These are phyloP conservation scores for Trididemnum clinides DNA, from an alignment of 23 tunicate species.

Conservation along the genomic window DNA sequence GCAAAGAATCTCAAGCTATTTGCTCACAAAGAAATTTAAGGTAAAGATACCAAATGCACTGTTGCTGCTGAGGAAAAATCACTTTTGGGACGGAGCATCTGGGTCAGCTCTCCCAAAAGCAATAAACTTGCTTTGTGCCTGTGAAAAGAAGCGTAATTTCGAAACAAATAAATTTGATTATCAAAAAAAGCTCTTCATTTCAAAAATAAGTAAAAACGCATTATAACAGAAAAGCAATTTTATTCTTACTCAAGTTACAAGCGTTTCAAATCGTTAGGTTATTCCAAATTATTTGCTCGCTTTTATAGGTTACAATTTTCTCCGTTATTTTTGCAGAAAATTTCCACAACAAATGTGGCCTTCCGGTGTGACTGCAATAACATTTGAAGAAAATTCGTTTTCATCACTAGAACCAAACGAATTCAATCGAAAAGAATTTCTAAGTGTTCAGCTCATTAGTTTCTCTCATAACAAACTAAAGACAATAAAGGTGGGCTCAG, in stretches of 20 bases:
- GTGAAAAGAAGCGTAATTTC: too few species aligned
- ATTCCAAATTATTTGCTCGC: too few species aligned
- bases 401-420: neutral
- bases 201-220: too few species aligned
- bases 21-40: constrained; percentile 4
- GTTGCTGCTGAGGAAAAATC: too few species aligned
- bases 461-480: neutral
- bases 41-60: neutral
- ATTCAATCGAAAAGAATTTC: neutral
- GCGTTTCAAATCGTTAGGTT: too few species aligned
- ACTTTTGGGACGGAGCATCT: too few species aligned
- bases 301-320: neutral
- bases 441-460: neutral
- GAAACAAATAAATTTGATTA: too few species aligned
- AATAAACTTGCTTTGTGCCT: too few species aligned
- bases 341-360: neutral
- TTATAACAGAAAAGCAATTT: too few species aligned
- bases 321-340: constrained; percentile 2
- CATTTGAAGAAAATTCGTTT: neutral
- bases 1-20: neutral
- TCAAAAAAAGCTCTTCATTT: too few species aligned
- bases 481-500: neutral
- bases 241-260: too few species aligned
- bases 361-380: neutral
- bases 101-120: too few species aligned